These are phyloP conservation scores for Polypedilum vanderplanki DNA, from an alignment of 1,140 invertebrate species.

Conservation along the genomic window DNA sequence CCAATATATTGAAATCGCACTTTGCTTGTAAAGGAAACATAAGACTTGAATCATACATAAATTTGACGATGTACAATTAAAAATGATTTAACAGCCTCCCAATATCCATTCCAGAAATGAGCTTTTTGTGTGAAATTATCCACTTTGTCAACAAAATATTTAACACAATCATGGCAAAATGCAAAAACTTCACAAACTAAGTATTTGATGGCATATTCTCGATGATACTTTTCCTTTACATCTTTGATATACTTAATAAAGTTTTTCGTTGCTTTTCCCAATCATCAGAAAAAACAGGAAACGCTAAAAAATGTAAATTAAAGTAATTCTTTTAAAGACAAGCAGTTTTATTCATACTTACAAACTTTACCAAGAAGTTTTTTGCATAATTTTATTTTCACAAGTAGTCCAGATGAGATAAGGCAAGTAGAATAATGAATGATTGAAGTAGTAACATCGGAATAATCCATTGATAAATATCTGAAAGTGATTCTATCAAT, in stretches of 20 bases:
- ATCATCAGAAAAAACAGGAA: slow-evolving; percentile 44
- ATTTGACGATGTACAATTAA: not conserved
- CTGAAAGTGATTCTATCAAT: slow-evolving; percentile 34
- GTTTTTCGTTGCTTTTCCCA: slow-evolving; percentile 47
- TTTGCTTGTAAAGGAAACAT: slow-evolving; percentile 74
- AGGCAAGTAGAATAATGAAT: slow-evolving; percentile 63
- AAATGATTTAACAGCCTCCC: not conserved
- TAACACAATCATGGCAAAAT: not conserved
- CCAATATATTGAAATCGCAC: slow-evolving; percentile 61
- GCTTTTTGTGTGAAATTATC: not conserved
- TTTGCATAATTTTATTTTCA: too few relatives aligned
- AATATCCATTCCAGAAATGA: not conserved
- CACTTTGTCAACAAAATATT: not conserved
- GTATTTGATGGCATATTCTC: slow-evolving; percentile 60
- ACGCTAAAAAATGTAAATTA: not conserved
- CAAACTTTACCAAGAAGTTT: slow-evolving; percentile 48
- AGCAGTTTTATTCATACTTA: slow-evolving; percentile 34
- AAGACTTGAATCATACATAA: not conserved
- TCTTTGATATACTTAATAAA: slow-evolving; percentile 49
- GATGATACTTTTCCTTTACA: slow-evolving; percentile 52
- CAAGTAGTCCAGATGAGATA: slow-evolving; percentile 63
- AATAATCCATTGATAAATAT: slow-evolving; percentile 87
- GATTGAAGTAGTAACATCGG: slow-evolving; percentile 75
- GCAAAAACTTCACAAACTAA: slow-evolving; percentile 61
- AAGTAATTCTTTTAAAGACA: not conserved